These are phyloP conservation scores for Xiphophorus maculatus DNA, from an alignment of 2,113 vertebrate genomes.

Conservation along the genomic window DNA sequence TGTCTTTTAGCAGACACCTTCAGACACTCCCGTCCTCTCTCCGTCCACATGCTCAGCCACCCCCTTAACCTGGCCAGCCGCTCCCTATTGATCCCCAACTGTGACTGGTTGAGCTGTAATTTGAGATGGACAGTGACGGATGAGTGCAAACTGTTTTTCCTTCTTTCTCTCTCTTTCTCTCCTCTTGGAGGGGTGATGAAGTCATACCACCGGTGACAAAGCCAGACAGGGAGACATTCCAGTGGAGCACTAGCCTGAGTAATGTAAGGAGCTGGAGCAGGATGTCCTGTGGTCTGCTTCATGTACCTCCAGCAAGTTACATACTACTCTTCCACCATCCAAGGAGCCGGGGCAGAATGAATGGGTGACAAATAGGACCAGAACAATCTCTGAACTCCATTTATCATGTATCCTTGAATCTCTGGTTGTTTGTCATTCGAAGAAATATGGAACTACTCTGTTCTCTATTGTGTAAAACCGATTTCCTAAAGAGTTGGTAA, in stretches of 20 bases:
- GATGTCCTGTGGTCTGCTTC: constrained; percentile 52
- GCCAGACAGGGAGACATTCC: constrained; percentile 74
- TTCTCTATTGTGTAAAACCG: background rate
- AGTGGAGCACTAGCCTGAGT: constrained; percentile 62
- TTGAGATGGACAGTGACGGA: constrained; percentile 88
- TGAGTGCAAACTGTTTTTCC: constrained; percentile 82
- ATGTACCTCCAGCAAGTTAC: constrained; percentile 46
- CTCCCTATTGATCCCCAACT: constrained; percentile 85
- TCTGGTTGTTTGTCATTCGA: no score
- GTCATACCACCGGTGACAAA: constrained; percentile 78
- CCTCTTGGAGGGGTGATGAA: constrained; percentile 79
- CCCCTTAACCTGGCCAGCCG: constrained; percentile 67
- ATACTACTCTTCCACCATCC: constrained; percentile 67
- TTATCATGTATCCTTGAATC: background rate
- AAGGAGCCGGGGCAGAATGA: constrained; percentile 18
- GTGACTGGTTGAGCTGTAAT: constrained; percentile 86
- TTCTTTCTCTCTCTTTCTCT: constrained; percentile 65
- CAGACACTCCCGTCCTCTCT: constrained; percentile 75
- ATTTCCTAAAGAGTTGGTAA: background rate
- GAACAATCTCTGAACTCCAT: background rate
- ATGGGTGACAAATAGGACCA: background rate
- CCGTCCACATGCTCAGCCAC: constrained; percentile 67
- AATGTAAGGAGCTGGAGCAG: constrained; percentile 76
- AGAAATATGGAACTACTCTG: background rate
- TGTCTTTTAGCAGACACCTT: constrained; percentile 76